Conservation (phyloP, 2,888 invertebrate genomes). For the Polylopha cassiicola region DNA sequence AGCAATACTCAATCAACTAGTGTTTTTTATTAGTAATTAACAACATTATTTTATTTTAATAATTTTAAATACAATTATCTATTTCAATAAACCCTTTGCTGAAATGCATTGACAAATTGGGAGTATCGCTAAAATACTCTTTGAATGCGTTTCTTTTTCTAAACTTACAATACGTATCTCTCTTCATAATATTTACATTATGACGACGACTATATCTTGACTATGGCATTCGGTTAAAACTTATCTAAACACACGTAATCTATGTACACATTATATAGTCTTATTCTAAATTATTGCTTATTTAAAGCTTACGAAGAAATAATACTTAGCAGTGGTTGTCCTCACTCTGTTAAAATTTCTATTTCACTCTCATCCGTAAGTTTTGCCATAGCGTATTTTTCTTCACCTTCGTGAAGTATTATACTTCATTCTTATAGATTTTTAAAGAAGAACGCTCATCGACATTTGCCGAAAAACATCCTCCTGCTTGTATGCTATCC, state of each 20-base stretch:
- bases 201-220: slow-evolving; percentile 18
- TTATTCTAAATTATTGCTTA: no score
- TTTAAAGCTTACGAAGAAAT: no score
- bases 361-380: no score
- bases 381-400: no score
- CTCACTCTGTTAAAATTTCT: no score
- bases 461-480: slow-evolving; percentile 69
- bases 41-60: no score
- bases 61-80: slow-evolving; percentile 20
- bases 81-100: slow-evolving; percentile 25
- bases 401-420: no score
- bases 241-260: no score
- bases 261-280: no score
- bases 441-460: slow-evolving; percentile 64
- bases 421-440: neutral
- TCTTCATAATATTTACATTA: slow-evolving; percentile 18
- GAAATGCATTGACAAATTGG: slow-evolving; percentile 58
- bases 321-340: no score
- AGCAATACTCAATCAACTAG: slow-evolving; percentile 18
- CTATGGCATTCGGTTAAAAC: slow-evolving; percentile 4
- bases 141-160: slow-evolving; percentile 48
- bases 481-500: slow-evolving; percentile 77
- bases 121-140: slow-evolving; percentile 65
- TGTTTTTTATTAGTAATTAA: slow-evolving; percentile 17
- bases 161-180: slow-evolving; percentile 20